phyloP scores from a whole-genome alignment of 2,888 invertebrate genomes.

The Rhyacophila evoluta region DNA sequence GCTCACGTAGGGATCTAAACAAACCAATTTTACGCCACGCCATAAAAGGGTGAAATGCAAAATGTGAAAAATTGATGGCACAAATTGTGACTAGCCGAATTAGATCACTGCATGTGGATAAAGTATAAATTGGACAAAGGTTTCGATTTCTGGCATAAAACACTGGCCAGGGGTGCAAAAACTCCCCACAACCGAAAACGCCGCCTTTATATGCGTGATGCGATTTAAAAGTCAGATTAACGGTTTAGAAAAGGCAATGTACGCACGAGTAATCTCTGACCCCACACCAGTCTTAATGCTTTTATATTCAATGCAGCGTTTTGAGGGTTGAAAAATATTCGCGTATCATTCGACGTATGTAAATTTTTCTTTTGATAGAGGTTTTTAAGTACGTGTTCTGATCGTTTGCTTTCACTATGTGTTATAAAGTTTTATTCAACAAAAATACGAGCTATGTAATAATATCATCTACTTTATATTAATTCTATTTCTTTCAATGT shows the following conservation, averaged over 20 bases:
- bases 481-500: too few species aligned
- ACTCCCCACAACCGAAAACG: conserved; percentile 5
- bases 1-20: neutral
- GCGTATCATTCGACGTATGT: conserved; percentile 27
- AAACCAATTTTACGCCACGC: neutral
- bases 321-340: neutral
- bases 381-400: neutral
- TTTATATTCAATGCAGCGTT: conserved; percentile 29
- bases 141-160: conserved; percentile 18
- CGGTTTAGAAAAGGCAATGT: conserved; percentile 25
- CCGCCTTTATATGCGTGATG: conserved; percentile 41
- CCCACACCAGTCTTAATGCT: neutral
- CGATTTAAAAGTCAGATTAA: conserved; percentile 52
- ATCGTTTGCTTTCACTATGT: neutral
- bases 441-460: too few species aligned
- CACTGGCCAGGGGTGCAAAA: neutral
- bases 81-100: conserved; percentile 8
- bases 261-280: conserved; percentile 25
- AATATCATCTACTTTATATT: too few species aligned
- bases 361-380: conserved; percentile 10
- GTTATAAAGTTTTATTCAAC: too few species aligned
- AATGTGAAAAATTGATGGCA: conserved; percentile 7
- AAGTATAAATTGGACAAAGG: conserved; percentile 22
- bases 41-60: neutral
- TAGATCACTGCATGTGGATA: conserved; percentile 22